These are phyloP conservation scores for Carcharodon carcharias DNA, from an alignment of 2,797 vertebrate genomes.

Conservation along the genomic window DNA sequence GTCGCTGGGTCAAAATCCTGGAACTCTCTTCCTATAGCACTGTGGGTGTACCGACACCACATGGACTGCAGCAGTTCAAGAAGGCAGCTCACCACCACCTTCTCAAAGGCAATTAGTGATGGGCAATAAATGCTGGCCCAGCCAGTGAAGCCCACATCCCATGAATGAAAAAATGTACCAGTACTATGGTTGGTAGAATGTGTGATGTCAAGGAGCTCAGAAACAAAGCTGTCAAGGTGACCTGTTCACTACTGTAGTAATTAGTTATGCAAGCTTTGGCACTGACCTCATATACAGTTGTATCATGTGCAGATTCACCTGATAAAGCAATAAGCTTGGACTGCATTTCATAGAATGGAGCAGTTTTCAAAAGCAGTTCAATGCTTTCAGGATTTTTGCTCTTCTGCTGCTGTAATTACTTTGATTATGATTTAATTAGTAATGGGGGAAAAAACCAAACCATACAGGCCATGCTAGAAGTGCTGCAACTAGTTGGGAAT, in stretches of 20 bases:
- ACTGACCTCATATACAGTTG: neutral
- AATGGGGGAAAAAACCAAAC: neutral
- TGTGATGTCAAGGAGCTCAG: neutral
- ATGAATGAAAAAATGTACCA: neutral
- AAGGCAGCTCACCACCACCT: no score
- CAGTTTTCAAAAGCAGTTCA: neutral
- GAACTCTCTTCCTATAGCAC: no score
- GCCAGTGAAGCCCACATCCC: no score
- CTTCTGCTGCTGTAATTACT: neutral
- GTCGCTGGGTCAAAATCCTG: no score
- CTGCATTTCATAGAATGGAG: neutral
- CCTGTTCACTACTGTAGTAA: neutral
- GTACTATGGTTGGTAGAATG: neutral
- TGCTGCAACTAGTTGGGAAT: neutral
- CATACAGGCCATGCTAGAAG: neutral
- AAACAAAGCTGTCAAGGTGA: constrained; percentile 1
- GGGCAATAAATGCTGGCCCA: no score
- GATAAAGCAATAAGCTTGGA: neutral
- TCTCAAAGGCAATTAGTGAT: no score
- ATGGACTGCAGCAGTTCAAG: no score
- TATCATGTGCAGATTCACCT: neutral
- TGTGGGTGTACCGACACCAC: no score
- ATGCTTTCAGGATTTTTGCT: neutral
- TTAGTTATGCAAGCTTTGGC: neutral
- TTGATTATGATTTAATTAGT: neutral